Conservation (phyloP, 1,140 invertebrate species). For the Condylostylus longicornis region DNA sequence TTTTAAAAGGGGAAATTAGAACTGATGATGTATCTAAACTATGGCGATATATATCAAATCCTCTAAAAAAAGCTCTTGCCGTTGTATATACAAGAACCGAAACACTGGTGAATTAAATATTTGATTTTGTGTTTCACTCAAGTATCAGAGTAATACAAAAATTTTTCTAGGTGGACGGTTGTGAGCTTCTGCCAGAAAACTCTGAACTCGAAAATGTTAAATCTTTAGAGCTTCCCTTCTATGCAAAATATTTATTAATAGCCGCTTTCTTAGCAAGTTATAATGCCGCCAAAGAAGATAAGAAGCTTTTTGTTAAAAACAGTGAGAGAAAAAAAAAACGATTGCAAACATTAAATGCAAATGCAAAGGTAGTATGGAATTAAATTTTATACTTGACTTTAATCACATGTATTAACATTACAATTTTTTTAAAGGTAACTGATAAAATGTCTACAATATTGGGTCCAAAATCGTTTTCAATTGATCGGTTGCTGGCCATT, state of each 20-base stretch:
- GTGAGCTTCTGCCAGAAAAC: conserved; percentile 10
- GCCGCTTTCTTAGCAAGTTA: conserved; percentile 83
- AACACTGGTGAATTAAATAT: not conserved
- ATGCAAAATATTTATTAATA: conserved; percentile 75
- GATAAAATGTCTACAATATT: conserved; percentile 41
- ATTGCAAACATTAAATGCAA: conserved; percentile 40
- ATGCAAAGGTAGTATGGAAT: conserved; percentile 34
- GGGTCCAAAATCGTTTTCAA: conserved; percentile 65
- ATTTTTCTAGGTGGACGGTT: not conserved
- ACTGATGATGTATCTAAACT: conserved; percentile 48
- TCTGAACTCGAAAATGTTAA: conserved; percentile 31
- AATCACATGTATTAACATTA: not conserved
- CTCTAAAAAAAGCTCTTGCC: conserved; percentile 56
- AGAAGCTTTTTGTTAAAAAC: conserved; percentile 63
- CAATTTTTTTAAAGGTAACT: conserved; percentile 20
- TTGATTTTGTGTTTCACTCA: not conserved
- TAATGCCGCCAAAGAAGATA: conserved; percentile 74
- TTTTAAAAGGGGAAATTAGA: conserved; percentile 40
- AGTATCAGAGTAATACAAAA: not conserved
- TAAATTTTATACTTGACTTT: not conserved
- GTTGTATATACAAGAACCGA: conserved; percentile 62
- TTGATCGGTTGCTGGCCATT: conserved; percentile 75
- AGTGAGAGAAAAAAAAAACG: conserved; percentile 45
- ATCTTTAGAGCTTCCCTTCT: conserved; percentile 71
- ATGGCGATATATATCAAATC: conserved; percentile 62